These are phyloP conservation scores for Mesorhabditis sp. DNA, from an alignment of 2,888 invertebrate genomes.

Conservation along the genomic window DNA sequence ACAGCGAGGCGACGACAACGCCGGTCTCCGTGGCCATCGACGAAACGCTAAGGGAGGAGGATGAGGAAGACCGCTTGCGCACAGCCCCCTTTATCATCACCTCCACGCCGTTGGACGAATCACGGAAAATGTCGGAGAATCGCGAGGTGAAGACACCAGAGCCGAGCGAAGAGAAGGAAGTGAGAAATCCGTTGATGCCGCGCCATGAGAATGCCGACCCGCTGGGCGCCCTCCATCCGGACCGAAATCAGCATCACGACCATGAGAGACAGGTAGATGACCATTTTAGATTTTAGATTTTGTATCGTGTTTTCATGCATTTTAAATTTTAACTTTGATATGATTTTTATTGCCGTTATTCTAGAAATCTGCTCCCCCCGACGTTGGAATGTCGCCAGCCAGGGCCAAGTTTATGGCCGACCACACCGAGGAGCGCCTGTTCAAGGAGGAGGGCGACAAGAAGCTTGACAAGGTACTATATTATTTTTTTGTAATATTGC, in stretches of 20 bases:
- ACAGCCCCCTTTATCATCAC: neutral
- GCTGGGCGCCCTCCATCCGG: constrained; percentile 17
- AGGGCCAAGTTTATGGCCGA: constrained; percentile 50
- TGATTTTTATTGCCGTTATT: neutral
- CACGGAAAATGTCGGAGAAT: too few relatives aligned
- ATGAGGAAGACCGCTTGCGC: neutral
- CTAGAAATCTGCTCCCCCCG: constrained; percentile 7
- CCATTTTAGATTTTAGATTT: neutral
- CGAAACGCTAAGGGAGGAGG: neutral
- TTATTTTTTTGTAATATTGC: too few relatives aligned
- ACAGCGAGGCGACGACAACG: neutral
- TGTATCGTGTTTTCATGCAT: neutral
- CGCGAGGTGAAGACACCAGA: too few relatives aligned
- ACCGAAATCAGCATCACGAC: neutral
- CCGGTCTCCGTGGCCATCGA: neutral
- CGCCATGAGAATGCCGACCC: constrained; percentile 17
- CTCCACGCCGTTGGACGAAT: neutral
- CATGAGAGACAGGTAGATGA: neutral
- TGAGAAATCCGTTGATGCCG: neutral
- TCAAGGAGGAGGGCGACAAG: constrained; percentile 3
- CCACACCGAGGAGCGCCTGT: constrained; percentile 20
- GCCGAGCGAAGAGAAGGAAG: too few relatives aligned
- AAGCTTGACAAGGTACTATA: neutral
- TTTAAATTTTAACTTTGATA: neutral
- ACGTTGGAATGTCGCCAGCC: constrained; percentile 44